A percentile compares a stretch with the other conserved stretches of the same genome.
phyloP scores from a whole-genome alignment of 2,888 invertebrate genomes.

The Drosophila mimetica region DNA sequence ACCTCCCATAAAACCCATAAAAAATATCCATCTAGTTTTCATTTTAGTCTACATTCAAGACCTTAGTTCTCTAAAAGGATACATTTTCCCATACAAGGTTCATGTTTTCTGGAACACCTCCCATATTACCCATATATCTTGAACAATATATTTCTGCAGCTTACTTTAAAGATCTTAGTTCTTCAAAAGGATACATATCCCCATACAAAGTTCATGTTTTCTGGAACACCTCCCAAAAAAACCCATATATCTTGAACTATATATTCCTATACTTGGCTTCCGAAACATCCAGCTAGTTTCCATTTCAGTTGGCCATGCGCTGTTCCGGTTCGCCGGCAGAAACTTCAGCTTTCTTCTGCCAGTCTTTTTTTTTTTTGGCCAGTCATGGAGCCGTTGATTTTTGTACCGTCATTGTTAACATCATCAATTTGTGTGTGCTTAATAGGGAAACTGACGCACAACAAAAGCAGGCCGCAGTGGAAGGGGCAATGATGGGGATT shows the following conservation, averaged over 20 bases:
- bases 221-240: too few species aligned
- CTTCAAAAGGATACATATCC: too few species aligned
- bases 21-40: slow-evolving; percentile 41
- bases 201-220: too few species aligned
- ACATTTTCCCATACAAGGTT: too few species aligned
- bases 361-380: slow-evolving; percentile 49
- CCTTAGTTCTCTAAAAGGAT: background rate
- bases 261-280: slow-evolving; percentile 62
- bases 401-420: slow-evolving; percentile 78
- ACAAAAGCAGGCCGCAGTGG: slow-evolving; percentile 58
- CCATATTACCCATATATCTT: too few species aligned
- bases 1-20: too few species aligned
- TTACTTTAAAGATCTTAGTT: too few species aligned
- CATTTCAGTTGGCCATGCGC: slow-evolving; percentile 60
- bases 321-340: slow-evolving; percentile 70
- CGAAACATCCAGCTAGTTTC: slow-evolving; percentile 39
- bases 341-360: slow-evolving; percentile 59
- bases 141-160: slow-evolving; percentile 52
- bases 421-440: slow-evolving; percentile 80
- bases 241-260: too few species aligned
- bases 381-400: slow-evolving; percentile 70
- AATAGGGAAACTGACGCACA: slow-evolving; percentile 80
- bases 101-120: too few species aligned
- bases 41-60: too few species aligned
- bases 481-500: slow-evolving; percentile 16